A percentile compares a stretch with the other conserved stretches of the same genome.
Conservation (phyloP, 2,113 vertebrate species). For the Dermatemys mawii region DNA sequence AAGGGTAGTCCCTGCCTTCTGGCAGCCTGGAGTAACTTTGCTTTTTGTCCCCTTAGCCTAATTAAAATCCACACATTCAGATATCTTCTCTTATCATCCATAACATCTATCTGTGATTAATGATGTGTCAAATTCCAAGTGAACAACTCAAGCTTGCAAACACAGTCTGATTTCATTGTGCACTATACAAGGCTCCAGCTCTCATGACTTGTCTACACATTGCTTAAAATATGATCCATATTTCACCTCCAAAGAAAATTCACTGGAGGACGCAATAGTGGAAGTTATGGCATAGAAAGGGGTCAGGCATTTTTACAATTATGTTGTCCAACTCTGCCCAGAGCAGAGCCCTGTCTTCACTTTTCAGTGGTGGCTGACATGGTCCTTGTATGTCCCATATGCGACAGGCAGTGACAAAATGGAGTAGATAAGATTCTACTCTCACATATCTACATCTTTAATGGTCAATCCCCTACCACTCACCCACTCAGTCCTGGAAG, state of each 20-base stretch:
- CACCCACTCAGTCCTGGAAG: neutral
- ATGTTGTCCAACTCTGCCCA: neutral
- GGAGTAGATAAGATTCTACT: neutral
- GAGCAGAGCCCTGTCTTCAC: neutral
- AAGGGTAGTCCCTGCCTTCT: neutral
- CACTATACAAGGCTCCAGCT: neutral
- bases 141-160: neutral
- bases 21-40: neutral
- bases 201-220: neutral
- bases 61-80: neutral
- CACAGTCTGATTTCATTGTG: neutral
- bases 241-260: neutral
- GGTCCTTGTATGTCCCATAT: neutral
- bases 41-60: slow-evolving; percentile 23
- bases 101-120: neutral
- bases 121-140: neutral
- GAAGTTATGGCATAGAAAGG: neutral
- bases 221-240: neutral
- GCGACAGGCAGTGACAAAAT: neutral
- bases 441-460: too few relatives aligned
- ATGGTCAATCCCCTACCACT: too few relatives aligned
- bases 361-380: neutral
- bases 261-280: neutral
- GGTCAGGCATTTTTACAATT: neutral
- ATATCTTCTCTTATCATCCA: neutral